Evolutionary conservation across 2,113 vertebrate genomes (phyloP).

Genomic region (Benitochromis conjunctus): DNA sequence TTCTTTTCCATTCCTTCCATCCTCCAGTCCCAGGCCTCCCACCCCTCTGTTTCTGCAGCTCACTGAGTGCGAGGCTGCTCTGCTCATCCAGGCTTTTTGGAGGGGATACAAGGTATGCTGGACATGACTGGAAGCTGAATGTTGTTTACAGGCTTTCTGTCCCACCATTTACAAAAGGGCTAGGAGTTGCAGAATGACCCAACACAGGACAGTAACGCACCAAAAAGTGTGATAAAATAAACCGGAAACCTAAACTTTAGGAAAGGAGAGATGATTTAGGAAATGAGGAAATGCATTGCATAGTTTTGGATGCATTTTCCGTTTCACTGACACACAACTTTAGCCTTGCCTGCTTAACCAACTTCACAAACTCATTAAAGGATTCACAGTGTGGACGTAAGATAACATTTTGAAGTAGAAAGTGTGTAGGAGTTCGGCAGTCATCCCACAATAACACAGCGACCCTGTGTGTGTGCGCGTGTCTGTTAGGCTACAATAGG

Average conservation of each 20-base stretch:
- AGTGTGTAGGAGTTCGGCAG: background rate
- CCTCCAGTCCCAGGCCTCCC: slow-evolving; percentile 80
- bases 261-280: background rate
- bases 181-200: background rate
- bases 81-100: slow-evolving; percentile 88
- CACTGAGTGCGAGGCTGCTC: slow-evolving; percentile 78
- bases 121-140: background rate
- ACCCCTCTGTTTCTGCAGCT: slow-evolving; percentile 79
- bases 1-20: background rate
- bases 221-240: background rate
- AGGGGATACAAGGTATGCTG: slow-evolving; percentile 85
- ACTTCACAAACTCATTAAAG: background rate
- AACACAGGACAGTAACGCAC: background rate
- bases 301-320: background rate
- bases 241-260: background rate
- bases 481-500: background rate
- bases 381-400: background rate
- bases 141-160: background rate
- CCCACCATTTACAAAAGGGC: background rate
- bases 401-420: background rate
- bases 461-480: background rate
- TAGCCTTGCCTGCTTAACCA: background rate
- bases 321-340: background rate
- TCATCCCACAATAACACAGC: background rate
- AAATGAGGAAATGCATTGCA: background rate